Conservation (phyloP, 2,797 vertebrate species). For the Phalanger gymnotis region DNA sequence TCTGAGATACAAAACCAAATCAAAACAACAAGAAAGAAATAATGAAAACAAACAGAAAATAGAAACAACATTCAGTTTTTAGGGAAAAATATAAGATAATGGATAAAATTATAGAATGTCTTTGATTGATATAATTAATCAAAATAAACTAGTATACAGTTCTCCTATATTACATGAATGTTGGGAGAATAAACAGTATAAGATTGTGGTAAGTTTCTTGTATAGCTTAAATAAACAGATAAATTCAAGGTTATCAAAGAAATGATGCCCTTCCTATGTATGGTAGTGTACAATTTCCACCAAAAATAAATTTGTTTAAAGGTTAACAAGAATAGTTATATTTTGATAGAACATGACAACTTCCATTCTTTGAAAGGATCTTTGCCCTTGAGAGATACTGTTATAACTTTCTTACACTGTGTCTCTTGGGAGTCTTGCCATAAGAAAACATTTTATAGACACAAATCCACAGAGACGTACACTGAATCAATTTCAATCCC, state of each 20-base stretch:
- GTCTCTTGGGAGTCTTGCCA: background rate
- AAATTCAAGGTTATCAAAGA: background rate
- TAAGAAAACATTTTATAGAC: slow-evolving; percentile 29
- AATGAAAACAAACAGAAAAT: background rate
- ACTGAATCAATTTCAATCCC: no score
- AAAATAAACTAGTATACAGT: background rate
- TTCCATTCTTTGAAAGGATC: background rate
- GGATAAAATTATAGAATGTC: background rate
- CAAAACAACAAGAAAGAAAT: background rate
- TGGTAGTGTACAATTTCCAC: slow-evolving; percentile 1
- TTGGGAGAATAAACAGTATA: background rate
- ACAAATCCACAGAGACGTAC: background rate
- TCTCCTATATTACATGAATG: background rate
- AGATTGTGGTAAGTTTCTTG: background rate
- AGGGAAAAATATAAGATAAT: slow-evolving; percentile 10
- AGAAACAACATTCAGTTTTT: background rate
- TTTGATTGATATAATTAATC: background rate
- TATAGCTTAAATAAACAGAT: background rate
- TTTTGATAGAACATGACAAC: slow-evolving; percentile 18
- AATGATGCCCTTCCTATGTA: background rate
- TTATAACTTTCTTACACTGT: background rate
- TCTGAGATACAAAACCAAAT: background rate
- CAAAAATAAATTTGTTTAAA: background rate
- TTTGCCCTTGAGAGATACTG: background rate
- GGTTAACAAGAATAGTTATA: background rate